phyloP scores from a whole-genome alignment of 1,140 invertebrate genomes.

The Goniozus legneri region DNA sequence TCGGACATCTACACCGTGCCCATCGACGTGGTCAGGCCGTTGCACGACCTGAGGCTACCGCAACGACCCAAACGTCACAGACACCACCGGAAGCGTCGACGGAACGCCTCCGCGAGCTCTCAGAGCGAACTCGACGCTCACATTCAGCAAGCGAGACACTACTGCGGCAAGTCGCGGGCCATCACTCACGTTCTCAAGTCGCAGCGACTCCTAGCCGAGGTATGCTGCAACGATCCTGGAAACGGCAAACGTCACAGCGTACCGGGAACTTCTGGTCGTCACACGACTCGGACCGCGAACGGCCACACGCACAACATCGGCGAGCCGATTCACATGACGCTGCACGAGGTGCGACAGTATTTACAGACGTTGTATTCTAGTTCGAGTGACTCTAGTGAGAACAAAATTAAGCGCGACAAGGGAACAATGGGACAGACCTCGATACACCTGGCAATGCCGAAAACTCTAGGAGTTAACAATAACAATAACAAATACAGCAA shows the following conservation, averaged over 20 bases:
- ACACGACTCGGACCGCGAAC: slow-evolving; percentile 36
- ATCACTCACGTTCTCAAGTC: slow-evolving; percentile 50
- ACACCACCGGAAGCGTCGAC: slow-evolving; percentile 60
- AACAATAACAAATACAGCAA: slow-evolving; percentile 49
- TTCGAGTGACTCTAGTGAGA: slow-evolving; percentile 59
- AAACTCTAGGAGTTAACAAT: slow-evolving; percentile 48
- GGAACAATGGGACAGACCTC: slow-evolving; percentile 29
- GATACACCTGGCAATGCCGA: slow-evolving; percentile 43
- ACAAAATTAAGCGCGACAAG: slow-evolving; percentile 52
- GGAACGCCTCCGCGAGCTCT: slow-evolving; percentile 57
- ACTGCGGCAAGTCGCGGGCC: slow-evolving; percentile 48
- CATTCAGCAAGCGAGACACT: slow-evolving; percentile 47
- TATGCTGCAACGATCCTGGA: slow-evolving; percentile 54
- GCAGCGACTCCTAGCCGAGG: slow-evolving; percentile 51
- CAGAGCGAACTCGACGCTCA: slow-evolving; percentile 51
- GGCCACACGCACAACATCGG: slow-evolving; percentile 42
- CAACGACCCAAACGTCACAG: slow-evolving; percentile 58
- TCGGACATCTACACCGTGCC: slow-evolving; percentile 83
- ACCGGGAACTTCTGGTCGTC: slow-evolving; percentile 52
- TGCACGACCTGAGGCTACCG: slow-evolving; percentile 47
- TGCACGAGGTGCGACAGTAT: slow-evolving; percentile 81
- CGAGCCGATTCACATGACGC: slow-evolving; percentile 81
- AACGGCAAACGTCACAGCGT: slow-evolving; percentile 59
- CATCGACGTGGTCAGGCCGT: slow-evolving; percentile 69
- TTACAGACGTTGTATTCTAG: slow-evolving; percentile 75